Evolutionary conservation across 2,797 vertebrate genomes (phyloP).

Genomic region (Falco rusticolus): DNA sequence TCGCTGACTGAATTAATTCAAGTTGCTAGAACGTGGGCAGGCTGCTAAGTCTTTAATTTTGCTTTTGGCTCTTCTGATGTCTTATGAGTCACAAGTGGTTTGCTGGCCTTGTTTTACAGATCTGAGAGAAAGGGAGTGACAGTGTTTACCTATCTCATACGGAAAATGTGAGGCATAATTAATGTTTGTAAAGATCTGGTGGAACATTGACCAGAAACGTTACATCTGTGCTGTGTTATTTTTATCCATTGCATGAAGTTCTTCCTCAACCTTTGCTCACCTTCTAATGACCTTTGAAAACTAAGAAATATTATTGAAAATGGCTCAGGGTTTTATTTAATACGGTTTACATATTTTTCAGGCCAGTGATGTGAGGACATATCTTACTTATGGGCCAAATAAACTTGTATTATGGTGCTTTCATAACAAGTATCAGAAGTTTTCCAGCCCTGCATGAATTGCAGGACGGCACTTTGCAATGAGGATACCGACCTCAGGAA

Average conservation of each 20-base stretch:
- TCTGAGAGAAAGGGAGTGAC: background rate
- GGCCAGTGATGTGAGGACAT: background rate
- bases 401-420: background rate
- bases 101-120: constrained; percentile 32
- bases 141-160: constrained; percentile 41
- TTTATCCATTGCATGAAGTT: background rate
- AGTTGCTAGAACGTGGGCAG: background rate
- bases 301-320: background rate
- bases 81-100: constrained; percentile 45
- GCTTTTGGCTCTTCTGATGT: constrained; percentile 29
- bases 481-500: background rate
- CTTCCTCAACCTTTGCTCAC: constrained; percentile 17
- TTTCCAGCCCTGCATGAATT: background rate
- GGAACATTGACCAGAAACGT: constrained; percentile 31
- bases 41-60: constrained; percentile 8
- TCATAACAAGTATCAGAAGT: background rate
- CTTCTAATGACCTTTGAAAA: constrained; percentile 34
- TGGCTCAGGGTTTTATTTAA: background rate
- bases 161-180: constrained; percentile 56
- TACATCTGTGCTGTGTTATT: constrained; percentile 31
- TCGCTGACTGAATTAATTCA: background rate
- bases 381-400: background rate
- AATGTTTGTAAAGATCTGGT: constrained; percentile 25
- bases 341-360: background rate
- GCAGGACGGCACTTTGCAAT: background rate